Base-by-base conservation (phyloP, 1,140 invertebrate species). In the Hypothenemus hampei region DNA sequence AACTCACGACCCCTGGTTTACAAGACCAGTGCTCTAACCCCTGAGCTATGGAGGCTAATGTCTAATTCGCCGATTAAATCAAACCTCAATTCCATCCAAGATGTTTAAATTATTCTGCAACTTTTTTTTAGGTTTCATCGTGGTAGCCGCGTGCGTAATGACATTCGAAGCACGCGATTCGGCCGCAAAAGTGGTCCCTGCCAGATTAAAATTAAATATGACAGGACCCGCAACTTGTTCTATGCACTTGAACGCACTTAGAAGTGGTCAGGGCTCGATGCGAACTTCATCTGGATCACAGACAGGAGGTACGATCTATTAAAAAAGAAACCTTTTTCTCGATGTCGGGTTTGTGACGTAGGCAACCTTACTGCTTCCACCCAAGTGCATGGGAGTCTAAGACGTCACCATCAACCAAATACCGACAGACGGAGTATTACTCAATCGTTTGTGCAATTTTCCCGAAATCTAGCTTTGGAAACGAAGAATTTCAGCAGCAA, bases 111-210 rank as follows among this genome's bases (percentile, higher is more conserved):
- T n/a, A n/a, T n/a, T n/a, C n/a, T n/a, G n/a, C n/a, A n/a, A n/a
- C n/a, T n/a, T n/a, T 37, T n/a, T 21, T 23, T 10, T 70, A 91
- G 87, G 89, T 13, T 92, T 95, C 66, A 91, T 93, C 48, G 89
- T 95, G 3, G 90, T 94, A 1, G 91, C 91, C 4, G 89, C 90
- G 0, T 93, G 90, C 61, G 91, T 95, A n/a, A 91, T 94, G 89
- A 93, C 91, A 0, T 94, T 93, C 64, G 91, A 93, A 68, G 89
- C 89, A 0, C 76, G 89, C 0, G 89, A 93, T 69, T 90, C 85
- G 33, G 88, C 89, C 0, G 89, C 87, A 0, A 93, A 92, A 69
- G 87, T 91, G 10, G 87, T 89, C 8, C 87, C 88, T 2, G 86
- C 87, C 1, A 75, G 86, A 21, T 79, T 86, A 21, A 81, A 84